Conservation (phyloP, 2,888 invertebrate species). For the Agrotis segetum region DNA sequence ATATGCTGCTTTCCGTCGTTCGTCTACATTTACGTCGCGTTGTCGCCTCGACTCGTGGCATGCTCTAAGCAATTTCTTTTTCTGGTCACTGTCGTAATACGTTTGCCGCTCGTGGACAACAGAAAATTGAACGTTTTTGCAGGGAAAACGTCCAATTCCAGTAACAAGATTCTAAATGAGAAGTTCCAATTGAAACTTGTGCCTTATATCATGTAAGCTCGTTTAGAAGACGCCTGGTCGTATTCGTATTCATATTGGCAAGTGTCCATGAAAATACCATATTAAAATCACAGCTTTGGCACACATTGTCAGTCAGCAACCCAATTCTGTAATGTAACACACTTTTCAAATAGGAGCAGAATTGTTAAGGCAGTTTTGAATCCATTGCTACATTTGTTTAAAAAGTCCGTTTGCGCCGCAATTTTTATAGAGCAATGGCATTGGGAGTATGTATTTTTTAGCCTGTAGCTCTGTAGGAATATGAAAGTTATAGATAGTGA, state of each 20-base stretch:
- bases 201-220: background rate
- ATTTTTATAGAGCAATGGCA: background rate
- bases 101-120: no score
- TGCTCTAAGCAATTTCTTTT: no score
- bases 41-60: no score
- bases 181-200: background rate
- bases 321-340: background rate
- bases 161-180: background rate
- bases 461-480: background rate
- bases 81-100: no score
- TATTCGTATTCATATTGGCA: constrained; percentile 7
- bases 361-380: background rate
- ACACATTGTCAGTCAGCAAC: constrained; percentile 3
- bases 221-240: background rate
- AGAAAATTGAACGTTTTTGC: no score
- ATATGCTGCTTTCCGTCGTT: no score
- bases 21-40: no score
- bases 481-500: background rate
- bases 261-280: constrained; percentile 18
- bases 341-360: background rate
- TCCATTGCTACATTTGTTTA: background rate
- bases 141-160: background rate
- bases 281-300: constrained; percentile 21
- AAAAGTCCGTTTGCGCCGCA: background rate
- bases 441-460: background rate